Conservation (phyloP, 2,113 vertebrate species). For the Vanacampus margaritifer region DNA sequence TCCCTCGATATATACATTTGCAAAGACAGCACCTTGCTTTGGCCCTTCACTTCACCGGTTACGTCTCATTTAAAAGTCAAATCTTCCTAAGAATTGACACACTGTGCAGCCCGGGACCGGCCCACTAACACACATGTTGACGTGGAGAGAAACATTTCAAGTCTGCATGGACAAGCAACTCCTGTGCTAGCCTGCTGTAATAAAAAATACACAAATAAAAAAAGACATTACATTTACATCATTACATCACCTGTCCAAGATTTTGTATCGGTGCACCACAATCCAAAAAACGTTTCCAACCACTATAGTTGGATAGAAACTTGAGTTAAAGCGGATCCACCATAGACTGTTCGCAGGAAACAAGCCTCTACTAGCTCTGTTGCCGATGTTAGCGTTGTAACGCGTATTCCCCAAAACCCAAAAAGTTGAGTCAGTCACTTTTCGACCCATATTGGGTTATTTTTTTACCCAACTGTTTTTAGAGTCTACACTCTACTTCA, state of each 20-base stretch:
- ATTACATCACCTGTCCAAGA: not conserved
- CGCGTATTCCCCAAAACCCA: no score
- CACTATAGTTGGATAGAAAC: no score
- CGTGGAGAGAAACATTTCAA: no score
- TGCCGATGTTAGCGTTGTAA: no score
- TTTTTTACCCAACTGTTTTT: no score
- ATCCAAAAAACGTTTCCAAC: not conserved
- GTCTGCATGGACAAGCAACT: not conserved
- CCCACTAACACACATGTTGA: not conserved
- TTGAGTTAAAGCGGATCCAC: no score
- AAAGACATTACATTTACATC: not conserved
- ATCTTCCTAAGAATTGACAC: constrained; percentile 1
- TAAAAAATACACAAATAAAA: not conserved
- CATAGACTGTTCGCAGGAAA: no score
- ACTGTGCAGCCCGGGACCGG: not conserved
- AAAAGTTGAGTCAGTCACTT: no score
- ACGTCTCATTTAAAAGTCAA: constrained; percentile 5
- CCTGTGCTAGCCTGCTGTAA: not conserved
- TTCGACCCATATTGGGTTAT: no score
- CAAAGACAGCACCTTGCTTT: not conserved
- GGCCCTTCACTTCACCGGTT: not conserved
- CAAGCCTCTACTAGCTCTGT: no score
- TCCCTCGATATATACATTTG: not conserved
- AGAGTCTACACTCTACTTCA: no score
- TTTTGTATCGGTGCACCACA: not conserved